Percentiles rank a stretch among this genome's conserved stretches.
phyloP scores from a whole-genome alignment of 2,797 vertebrate genomes.

The Sebastes minor region DNA sequence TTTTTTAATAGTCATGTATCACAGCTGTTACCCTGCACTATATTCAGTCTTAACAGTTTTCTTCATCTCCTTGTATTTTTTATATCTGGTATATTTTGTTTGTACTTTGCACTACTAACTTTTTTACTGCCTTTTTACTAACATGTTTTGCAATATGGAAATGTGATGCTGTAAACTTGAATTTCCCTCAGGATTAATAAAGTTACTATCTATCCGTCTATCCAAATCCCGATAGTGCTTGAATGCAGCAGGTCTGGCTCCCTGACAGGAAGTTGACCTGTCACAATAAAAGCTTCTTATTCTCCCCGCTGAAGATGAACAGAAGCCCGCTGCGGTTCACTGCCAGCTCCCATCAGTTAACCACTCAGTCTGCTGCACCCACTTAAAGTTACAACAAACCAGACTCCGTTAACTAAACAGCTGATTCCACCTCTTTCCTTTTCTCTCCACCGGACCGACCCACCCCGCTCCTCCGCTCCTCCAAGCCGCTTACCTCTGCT shows the following conservation, averaged over 20 bases:
- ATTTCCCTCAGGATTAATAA: too few relatives aligned
- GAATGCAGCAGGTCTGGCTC: slow-evolving; percentile 10
- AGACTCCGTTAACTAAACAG: neutral
- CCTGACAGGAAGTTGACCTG: neutral
- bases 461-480: neutral
- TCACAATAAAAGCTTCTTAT: slow-evolving; percentile 18
- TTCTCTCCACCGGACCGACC: neutral
- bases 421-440: neutral
- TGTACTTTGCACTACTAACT: too few relatives aligned
- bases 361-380: slow-evolving; percentile 15
- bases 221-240: neutral
- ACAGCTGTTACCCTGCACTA: too few relatives aligned
- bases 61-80: too few relatives aligned
- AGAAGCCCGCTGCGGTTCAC: neutral
- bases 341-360: slow-evolving; percentile 19
- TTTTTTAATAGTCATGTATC: too few relatives aligned
- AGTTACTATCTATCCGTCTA: too few relatives aligned
- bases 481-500: slow-evolving; percentile 53
- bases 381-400: neutral
- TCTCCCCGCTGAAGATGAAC: neutral
- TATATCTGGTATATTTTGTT: too few relatives aligned
- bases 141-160: too few relatives aligned
- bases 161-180: too few relatives aligned
- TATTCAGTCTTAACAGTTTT: too few relatives aligned
- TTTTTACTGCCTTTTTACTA: too few relatives aligned